These are phyloP conservation scores for Bombus impatiens DNA, from an alignment of 1,140 invertebrate genomes.

Conservation along the genomic window DNA sequence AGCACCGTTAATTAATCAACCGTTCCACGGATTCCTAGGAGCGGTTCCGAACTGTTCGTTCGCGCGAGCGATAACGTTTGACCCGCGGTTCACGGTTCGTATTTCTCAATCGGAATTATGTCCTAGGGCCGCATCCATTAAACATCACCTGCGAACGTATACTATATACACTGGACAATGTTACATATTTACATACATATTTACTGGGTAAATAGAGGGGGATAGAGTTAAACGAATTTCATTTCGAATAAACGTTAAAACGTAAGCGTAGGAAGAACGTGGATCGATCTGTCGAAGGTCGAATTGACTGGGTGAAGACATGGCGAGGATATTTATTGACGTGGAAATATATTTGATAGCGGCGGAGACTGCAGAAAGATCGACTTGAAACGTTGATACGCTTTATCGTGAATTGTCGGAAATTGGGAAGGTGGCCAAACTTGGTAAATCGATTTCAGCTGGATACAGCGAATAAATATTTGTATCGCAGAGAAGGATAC, in stretches of 20 bases:
- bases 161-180: no score
- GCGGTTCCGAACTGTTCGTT: slow-evolving; percentile 7
- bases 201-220: no score
- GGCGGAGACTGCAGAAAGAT: neutral
- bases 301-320: neutral
- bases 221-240: neutral
- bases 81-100: slow-evolving; percentile 8
- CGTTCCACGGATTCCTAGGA: slow-evolving; percentile 33
- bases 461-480: slow-evolving; percentile 2
- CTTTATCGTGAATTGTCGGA: neutral
- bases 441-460: neutral
- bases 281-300: neutral
- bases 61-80: slow-evolving; percentile 10
- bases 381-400: neutral
- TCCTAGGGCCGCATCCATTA: neutral
- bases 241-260: no score
- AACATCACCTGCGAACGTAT: neutral
- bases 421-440: slow-evolving; percentile 8
- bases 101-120: slow-evolving; percentile 7
- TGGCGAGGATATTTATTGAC: neutral
- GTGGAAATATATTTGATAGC: slow-evolving; percentile 8
- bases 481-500: neutral
- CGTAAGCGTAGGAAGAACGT: neutral
- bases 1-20: slow-evolving; percentile 58
- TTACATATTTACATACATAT: no score